These are phyloP conservation scores for Dascyllus trimaculatus DNA, from an alignment of 2,113 vertebrate genomes.

Conservation along the genomic window DNA sequence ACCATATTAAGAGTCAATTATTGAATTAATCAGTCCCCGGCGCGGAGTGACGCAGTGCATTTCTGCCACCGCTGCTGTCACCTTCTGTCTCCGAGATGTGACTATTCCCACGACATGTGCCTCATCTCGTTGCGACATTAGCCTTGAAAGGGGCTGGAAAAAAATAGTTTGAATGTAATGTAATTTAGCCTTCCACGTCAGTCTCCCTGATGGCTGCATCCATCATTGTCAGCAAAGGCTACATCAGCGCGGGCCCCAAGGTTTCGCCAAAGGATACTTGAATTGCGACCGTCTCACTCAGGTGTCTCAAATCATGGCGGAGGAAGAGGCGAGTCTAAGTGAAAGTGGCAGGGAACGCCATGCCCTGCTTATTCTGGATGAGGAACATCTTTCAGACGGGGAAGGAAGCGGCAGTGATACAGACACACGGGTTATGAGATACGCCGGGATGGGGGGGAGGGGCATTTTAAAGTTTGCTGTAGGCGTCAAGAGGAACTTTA, in stretches of 20 bases:
- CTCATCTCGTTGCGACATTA: conserved; percentile 71
- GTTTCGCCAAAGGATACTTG: conserved; percentile 77
- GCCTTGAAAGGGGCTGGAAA: conserved; percentile 75
- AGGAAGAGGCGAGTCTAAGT: conserved; percentile 60
- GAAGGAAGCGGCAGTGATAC: conserved; percentile 19
- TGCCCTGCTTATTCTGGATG: conserved; percentile 57
- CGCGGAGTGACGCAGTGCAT: conserved; percentile 1
- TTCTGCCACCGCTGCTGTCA: conserved; percentile 18
- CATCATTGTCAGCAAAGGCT: conserved; percentile 83
- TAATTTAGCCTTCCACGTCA: conserved; percentile 82
- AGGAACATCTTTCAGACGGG: conserved; percentile 35
- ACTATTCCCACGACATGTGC: conserved; percentile 60
- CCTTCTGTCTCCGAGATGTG: conserved; percentile 27
- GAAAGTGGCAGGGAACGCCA: conserved; percentile 74
- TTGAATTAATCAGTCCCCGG: conserved; percentile 7
- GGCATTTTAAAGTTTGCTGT: background rate
- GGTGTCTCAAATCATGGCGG: conserved; percentile 67
- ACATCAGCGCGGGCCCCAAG: conserved; percentile 79
- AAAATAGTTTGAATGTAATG: conserved; percentile 79
- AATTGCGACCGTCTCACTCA: conserved; percentile 76
- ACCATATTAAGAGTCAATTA: conserved; percentile 17
- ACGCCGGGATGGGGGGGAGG: background rate
- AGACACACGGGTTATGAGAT: background rate
- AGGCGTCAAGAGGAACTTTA: background rate
- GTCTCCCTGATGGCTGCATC: conserved; percentile 80